Evolutionary conservation across 1,140 invertebrate species (phyloP), one percentile per base, ranked within the genome.

Genomic region (Cherax destructor): DNA sequence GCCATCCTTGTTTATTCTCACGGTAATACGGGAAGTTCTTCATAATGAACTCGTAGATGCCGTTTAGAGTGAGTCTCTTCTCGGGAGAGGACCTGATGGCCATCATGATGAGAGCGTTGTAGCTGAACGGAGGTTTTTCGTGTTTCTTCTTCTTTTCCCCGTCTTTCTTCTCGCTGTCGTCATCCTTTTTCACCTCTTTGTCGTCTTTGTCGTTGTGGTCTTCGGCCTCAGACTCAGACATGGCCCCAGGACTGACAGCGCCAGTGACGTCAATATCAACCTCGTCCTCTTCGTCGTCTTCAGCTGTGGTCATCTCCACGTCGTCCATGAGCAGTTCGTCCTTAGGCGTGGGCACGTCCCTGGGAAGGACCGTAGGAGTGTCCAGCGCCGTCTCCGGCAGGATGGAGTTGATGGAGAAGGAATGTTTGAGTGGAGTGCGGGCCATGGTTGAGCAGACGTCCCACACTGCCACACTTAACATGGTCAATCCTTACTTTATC

Each of bases 381-480:
- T 13, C 94, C 93, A 93, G 95, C 81, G 92, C 91, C 41, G 93
- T 93, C 4, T 95, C 94, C 78, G 1, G 93, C 13, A 97, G 93
- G 65, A 97, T 96, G 52, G 96, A 95, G 89, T 96, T 96, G 79
- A 97, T 97, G 91, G 96, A 97, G 94, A 97, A 97, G 87, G 95
- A 96, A 16, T 96, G 97, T 93, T 96, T 96, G 0, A 96, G 93
- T 0, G 96, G 96, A 80, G 96, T 95, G 65, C 96, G 95, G 56
- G 96, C 95, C 93, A 94, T 94, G 72, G 83, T 59, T 69, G 72
- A 85, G 83, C 72, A 77, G 69, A 56, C 74, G 72, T 91, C 80
- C 88, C 88, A 91, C 78, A 76, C 47, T 83, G 74, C 88, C 56
- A 91, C 88, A 86, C 88, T 91, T 49, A 84, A 41, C 81, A 91